Conservation (phyloP, 2,888 invertebrate genomes). For the Tachina lurida region DNA sequence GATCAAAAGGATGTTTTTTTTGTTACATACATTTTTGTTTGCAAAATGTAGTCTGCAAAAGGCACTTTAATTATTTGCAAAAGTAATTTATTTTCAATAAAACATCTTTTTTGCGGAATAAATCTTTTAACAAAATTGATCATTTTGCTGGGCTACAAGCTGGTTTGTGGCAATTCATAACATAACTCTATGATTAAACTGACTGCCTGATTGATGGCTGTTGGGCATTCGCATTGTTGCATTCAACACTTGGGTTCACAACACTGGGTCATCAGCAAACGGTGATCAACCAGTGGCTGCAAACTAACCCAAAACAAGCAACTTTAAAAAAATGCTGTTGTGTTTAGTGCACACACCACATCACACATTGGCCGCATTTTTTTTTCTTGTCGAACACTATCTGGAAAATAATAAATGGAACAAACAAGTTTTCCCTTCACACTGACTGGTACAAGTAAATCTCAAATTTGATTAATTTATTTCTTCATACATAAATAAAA, state of each 20-base stretch:
- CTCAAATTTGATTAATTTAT: conserved; percentile 65
- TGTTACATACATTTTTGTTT: too few species aligned
- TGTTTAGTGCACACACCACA: conserved; percentile 3
- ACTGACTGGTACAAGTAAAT: conserved; percentile 17
- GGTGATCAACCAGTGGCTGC: conserved; percentile 56
- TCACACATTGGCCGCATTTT: conserved; percentile 41
- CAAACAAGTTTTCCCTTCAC: conserved; percentile 60
- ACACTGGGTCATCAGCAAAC: conserved; percentile 53
- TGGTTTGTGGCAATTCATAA: neutral
- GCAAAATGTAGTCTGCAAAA: too few species aligned
- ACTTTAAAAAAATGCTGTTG: conserved; percentile 23
- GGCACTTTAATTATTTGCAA: too few species aligned
- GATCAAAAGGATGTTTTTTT: too few species aligned
- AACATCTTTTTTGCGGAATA: neutral
- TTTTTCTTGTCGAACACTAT: neutral
- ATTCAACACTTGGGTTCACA: conserved; percentile 52
- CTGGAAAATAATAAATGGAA: conserved; percentile 46
- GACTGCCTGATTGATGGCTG: conserved; percentile 62
- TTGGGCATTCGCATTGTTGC: conserved; percentile 43
- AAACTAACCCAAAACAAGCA: conserved; percentile 17
- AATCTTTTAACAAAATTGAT: neutral
- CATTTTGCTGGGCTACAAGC: neutral
- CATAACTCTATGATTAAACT: conserved; percentile 13
- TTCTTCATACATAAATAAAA: conserved; percentile 29
- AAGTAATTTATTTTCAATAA: neutral